phyloP scores from a whole-genome alignment of 64 coral and sea anemone genomes.

The Trachythela sp. region DNA sequence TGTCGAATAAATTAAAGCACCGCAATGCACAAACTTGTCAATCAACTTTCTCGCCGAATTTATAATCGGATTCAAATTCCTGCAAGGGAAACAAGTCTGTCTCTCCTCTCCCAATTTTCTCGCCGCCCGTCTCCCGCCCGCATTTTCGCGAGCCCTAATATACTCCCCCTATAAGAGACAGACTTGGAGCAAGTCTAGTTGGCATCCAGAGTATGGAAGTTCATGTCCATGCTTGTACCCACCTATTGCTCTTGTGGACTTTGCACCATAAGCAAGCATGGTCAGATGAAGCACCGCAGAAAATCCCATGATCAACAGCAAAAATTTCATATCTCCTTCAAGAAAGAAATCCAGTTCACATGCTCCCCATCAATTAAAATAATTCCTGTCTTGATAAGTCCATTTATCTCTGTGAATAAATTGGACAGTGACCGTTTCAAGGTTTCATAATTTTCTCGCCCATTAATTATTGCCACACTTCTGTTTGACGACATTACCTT shows the following conservation, averaged over 20 bases:
- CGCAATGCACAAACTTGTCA: no score
- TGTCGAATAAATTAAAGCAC: no score
- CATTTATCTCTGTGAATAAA: constrained; percentile 22
- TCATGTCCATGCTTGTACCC: neutral
- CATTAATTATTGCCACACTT: constrained; percentile 16
- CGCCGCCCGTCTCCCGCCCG: no score
- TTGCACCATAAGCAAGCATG: constrained; percentile 5
- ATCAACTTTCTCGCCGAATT: no score
- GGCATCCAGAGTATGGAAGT: neutral
- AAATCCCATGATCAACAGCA: neutral
- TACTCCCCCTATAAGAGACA: no score
- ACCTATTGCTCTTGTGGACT: neutral
- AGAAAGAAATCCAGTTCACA: neutral
- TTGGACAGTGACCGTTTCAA: constrained; percentile 9
- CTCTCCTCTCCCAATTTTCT: no score
- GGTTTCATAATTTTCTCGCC: constrained; percentile 49
- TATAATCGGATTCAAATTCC: no score
- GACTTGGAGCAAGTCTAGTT: no score
- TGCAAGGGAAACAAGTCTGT: no score
- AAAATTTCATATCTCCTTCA: neutral
- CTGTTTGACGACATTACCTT: neutral
- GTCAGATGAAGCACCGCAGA: neutral
- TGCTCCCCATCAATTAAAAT: neutral
- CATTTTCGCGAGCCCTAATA: no score
- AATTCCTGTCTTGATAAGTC: neutral